Evolutionary conservation across 2,113 vertebrate species (phyloP), one percentile per base, ranked within the genome.

Genomic region (Lepus europaeus): DNA sequence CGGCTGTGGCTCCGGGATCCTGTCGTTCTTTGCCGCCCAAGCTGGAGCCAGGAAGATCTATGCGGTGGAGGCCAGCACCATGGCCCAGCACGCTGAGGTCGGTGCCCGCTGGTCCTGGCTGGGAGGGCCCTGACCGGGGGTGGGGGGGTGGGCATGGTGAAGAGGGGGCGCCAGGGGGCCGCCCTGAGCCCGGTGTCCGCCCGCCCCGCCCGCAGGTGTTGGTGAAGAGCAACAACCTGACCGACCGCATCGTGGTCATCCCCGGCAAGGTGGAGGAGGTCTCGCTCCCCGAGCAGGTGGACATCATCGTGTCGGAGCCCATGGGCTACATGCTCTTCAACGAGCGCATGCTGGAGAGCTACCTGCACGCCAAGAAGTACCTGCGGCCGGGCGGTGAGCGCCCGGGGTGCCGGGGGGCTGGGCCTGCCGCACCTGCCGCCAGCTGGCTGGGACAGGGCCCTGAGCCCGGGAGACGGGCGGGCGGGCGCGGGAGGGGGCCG

Each of bases 271-370:
- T 99, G 97, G 99, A 99, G 98, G 99, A 99, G 97, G 98, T 99
- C 36, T 98, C 99, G 0, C 98, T 99, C 76, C 99, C 99, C 0
- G 99, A 99, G 97, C 99, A 99, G 98, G 99, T 99, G 51, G 99
- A 99, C 98, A 99, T 99, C 89, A 99, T 99, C 98, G 99, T 99
- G 98, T 99, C 99, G 0, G 99, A 99, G 98, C 99, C 99, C 39
- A 99, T 99, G 99, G 99, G 99, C 93, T 99, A 99, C 98, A 99
- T 99, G 99, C 98, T 99, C 82, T 99, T 99, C 97, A 99, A 99
- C 0, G 99, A 99, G 97, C 98, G 99, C 49, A 99, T 99, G 99
- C 98, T 99, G 70, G 99, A 99, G 98, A 99, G 99, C 96, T 99
- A 99, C 97, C 98, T 99, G 93, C 99, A 99, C 0, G 99, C 99